phyloP scores from a whole-genome alignment of 2,797 vertebrate species.

The Morus bassanus region DNA sequence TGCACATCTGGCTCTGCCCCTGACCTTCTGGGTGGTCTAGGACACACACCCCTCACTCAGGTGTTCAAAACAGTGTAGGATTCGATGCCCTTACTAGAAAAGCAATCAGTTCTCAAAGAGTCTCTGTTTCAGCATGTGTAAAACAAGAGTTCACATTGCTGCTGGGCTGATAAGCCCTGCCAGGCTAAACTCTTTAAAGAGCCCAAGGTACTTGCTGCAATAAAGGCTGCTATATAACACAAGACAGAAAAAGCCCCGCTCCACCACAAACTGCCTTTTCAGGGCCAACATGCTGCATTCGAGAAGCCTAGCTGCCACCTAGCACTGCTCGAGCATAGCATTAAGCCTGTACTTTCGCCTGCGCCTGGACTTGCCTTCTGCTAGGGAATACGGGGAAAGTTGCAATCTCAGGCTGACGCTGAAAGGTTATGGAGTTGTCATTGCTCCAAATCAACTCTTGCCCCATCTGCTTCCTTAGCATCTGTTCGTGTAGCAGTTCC shows the following conservation, averaged over 20 bases:
- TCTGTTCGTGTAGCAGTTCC: constrained; percentile 35
- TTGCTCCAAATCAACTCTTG: constrained; percentile 45
- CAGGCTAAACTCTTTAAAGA: neutral
- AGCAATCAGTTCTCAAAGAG: neutral
- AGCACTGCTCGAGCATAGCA: rapidly evolving
- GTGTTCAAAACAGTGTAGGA: neutral
- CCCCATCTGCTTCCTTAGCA: constrained; percentile 55
- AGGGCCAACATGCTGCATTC: rapidly evolving
- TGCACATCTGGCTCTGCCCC: neutral
- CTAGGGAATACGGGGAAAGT: neutral
- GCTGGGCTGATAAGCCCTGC: neutral
- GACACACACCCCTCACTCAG: neutral
- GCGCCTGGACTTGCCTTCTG: neutral
- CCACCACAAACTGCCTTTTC: neutral
- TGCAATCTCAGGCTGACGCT: neutral
- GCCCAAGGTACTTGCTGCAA: neutral
- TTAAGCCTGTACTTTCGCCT: neutral
- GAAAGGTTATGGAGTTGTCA: constrained; percentile 43
- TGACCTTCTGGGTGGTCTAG: neutral
- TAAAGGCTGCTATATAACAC: neutral
- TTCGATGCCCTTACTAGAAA: neutral
- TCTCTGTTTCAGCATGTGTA: neutral
- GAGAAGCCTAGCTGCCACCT: neutral
- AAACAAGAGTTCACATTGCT: neutral
- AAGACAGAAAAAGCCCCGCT: neutral